phyloP scores from a whole-genome alignment of 1,140 invertebrate genomes.

The Drosophila auraria region DNA sequence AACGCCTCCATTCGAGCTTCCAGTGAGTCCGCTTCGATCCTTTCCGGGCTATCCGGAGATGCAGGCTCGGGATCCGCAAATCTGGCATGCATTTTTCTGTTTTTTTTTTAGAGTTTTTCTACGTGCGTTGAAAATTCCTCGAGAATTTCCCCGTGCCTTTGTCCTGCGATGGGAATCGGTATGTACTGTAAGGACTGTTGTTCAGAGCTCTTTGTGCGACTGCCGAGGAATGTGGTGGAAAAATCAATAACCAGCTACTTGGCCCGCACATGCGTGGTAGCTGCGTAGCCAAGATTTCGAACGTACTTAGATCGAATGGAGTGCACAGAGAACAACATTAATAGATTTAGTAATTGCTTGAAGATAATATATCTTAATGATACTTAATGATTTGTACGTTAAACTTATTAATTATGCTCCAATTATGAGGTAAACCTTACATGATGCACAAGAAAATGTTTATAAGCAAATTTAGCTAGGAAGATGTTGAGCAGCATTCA shows the following conservation, averaged over 20 bases:
- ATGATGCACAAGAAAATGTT: no score
- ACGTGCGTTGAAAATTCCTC: constrained; percentile 9
- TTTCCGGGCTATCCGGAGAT: constrained; percentile 63
- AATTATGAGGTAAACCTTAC: no score
- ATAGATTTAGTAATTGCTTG: not conserved
- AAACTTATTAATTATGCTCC: no score
- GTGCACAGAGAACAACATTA: constrained; percentile 11
- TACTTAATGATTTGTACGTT: no score
- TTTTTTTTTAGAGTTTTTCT: constrained; percentile 27
- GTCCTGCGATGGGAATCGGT: constrained; percentile 70
- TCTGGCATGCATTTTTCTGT: constrained; percentile 75
- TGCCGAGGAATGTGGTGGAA: constrained; percentile 35
- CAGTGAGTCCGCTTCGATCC: constrained; percentile 59
- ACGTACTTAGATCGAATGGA: not conserved
- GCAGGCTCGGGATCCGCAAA: constrained; percentile 77
- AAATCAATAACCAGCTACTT: constrained; percentile 65
- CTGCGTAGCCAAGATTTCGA: constrained; percentile 38
- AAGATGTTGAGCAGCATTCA: no score
- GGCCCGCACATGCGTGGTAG: constrained; percentile 69
- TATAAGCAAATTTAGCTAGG: no score
- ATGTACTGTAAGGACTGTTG: constrained; percentile 65
- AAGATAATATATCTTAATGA: no score
- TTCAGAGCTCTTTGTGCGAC: constrained; percentile 44
- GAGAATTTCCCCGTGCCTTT: constrained; percentile 34
- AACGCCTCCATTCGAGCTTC: constrained; percentile 76